Evolutionary conservation across 2,888 invertebrate species (phyloP), one percentile per base, ranked within the genome.

Genomic region (Zootermopsis nevadensis): DNA sequence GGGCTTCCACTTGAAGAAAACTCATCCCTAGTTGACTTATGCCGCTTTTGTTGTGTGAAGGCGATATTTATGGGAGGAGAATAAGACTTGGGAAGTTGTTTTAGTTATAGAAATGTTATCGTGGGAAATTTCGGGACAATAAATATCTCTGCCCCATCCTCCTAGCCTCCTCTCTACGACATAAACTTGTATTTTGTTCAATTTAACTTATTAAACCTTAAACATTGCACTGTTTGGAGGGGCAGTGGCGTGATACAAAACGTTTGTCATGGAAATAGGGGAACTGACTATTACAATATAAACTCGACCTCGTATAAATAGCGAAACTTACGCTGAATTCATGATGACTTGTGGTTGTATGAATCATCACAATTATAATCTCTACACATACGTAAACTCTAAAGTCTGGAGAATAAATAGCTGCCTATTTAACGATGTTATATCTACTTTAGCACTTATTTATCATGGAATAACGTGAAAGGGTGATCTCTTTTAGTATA

Each of bases 131-230:
- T 31, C 38, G n/a, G 38, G 24, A 74, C 33, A 74, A 74, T 74
- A 74, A 74, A 74, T 74, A 74, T 31, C 74, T 35, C 38, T 38
- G 22, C n/a, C 38, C 74, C 38, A n/a, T 22, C 33, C 33, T n/a
- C 38, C 31, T 38, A 74, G 42, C 74, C 74, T 1, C 74, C 38
- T 12, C 35, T 79, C 66, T 35, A 38, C 12, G 19, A n/a, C 60
- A 15, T 79, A 79, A 79, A 66, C 38, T 79, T 66, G 38, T 66
- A 79, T 66, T 79, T 55, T 60, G 38, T 60, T 66, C 79, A 79
- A 79, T 79, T 79, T 79, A 79, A 66, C 79, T 60, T 74, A 79
- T 79, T 79, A 79, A 35, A 79, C 66, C 27, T 66, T 79, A 79
- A 79, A 38, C 35, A 35, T 38, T 79, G 79, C 35, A 33, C 33